phyloP scores from a whole-genome alignment of 2,888 invertebrate genomes.

The Cyclophora punctaria region DNA sequence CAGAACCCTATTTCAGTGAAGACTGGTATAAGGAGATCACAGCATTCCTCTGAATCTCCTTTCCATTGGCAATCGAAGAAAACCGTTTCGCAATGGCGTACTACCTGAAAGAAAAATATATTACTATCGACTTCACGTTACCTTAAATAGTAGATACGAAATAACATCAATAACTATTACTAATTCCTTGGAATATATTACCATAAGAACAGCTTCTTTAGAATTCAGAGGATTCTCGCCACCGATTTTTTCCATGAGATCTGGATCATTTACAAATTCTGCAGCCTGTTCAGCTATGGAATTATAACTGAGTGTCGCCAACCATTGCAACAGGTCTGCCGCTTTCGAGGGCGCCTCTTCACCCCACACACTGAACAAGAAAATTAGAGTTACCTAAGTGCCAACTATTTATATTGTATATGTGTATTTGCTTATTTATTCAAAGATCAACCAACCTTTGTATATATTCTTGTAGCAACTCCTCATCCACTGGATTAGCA shows the following conservation, averaged over 20 bases:
- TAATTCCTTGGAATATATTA: constrained; percentile 18
- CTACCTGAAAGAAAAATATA: constrained; percentile 55
- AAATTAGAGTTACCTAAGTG: background rate
- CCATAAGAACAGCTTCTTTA: constrained; percentile 56
- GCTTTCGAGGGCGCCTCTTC: constrained; percentile 43
- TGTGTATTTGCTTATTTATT: background rate
- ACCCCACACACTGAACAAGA: constrained; percentile 43
- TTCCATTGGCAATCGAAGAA: constrained; percentile 80
- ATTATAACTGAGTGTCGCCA: constrained; percentile 58
- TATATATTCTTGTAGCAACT: constrained; percentile 57
- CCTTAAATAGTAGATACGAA: too few species aligned
- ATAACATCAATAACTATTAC: too few species aligned
- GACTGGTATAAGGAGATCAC: constrained; percentile 78
- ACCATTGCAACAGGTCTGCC: constrained; percentile 55
- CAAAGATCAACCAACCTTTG: constrained; percentile 37
- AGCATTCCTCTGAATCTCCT: constrained; percentile 78
- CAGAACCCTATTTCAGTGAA: constrained; percentile 86
- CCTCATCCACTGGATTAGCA: constrained; percentile 67
- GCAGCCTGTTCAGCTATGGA: constrained; percentile 43
- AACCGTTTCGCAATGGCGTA: constrained; percentile 76
- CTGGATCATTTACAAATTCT: constrained; percentile 36
- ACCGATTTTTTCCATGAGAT: constrained; percentile 32
- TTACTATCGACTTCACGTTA: too few species aligned
- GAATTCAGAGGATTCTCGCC: constrained; percentile 22
- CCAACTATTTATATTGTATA: background rate